phyloP scores from a whole-genome alignment of 1,140 invertebrate species.

The Pseudomyrmex flavicornis region DNA sequence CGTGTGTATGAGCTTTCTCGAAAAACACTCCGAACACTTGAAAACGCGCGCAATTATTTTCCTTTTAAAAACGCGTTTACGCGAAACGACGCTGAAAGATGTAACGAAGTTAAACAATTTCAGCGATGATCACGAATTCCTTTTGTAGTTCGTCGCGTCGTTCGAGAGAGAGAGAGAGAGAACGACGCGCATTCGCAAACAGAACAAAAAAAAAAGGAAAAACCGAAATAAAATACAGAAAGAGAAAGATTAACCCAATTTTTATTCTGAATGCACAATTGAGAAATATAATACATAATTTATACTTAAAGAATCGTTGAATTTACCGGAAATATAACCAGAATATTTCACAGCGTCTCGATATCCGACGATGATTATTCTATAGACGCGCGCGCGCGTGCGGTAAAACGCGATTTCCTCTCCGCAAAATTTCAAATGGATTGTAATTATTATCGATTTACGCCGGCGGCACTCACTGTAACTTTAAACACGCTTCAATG shows the following conservation, averaged over 20 bases:
- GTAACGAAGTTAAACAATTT: conserved; percentile 39
- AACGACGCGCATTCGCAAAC: background rate
- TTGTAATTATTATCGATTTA: conserved; percentile 52
- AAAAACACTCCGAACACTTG: background rate
- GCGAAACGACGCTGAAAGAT: background rate
- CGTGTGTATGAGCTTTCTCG: too few relatives aligned
- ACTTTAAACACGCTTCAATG: conserved; percentile 11
- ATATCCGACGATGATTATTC: conserved; percentile 46
- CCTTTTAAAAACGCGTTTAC: conserved; percentile 2
- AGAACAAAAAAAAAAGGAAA: background rate
- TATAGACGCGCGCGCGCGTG: background rate
- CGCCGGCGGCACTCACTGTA: background rate
- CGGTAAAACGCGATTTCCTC: background rate
- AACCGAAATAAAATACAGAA: too few relatives aligned
- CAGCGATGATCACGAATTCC: conserved; percentile 27
- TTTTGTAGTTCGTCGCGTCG: background rate
- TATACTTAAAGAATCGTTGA: conserved; percentile 3
- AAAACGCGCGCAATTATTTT: conserved; percentile 16
- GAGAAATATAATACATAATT: conserved; percentile 5
- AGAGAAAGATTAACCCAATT: background rate
- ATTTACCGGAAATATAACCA: conserved; percentile 18
- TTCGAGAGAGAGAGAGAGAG: too few relatives aligned
- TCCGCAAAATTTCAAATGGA: conserved; percentile 23
- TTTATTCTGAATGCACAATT: conserved; percentile 10
- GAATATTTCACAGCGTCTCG: conserved; percentile 8